Percentiles rank a stretch among this genome's conserved stretches.
Evolutionary conservation across 2,113 vertebrate species (phyloP).

Genomic region (Fulmarus glacialis): DNA sequence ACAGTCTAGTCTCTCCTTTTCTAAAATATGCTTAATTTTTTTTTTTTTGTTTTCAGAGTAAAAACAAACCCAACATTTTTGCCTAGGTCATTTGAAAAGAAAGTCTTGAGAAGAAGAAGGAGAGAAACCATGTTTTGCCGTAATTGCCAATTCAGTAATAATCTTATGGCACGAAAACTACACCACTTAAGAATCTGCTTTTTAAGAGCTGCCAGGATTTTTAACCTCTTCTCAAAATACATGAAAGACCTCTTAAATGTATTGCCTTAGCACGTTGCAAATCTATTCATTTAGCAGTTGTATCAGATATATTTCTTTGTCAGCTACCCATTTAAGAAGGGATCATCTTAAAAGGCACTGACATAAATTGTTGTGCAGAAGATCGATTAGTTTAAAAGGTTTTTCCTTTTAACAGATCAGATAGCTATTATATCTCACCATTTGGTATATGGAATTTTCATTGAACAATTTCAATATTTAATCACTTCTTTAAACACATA

Average conservation of each 20-base stretch:
- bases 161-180: neutral
- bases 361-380: slow-evolving; percentile 67
- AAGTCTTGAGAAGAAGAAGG: neutral
- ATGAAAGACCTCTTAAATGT: slow-evolving; percentile 57
- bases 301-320: slow-evolving; percentile 71
- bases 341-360: slow-evolving; percentile 73
- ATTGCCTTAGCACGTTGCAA: slow-evolving; percentile 42
- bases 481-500: slow-evolving; percentile 47
- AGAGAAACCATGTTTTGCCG: neutral
- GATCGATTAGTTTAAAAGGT: slow-evolving; percentile 76
- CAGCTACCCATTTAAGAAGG: slow-evolving; percentile 64
- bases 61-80: neutral
- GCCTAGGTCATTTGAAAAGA: neutral
- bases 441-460: slow-evolving; percentile 52
- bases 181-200: slow-evolving; percentile 18
- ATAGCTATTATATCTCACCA: slow-evolving; percentile 69
- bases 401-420: slow-evolving; percentile 76
- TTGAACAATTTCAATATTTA: slow-evolving; percentile 57
- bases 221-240: slow-evolving; percentile 51
- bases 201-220: slow-evolving; percentile 49
- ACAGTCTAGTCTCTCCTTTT: neutral
- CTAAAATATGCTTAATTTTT: neutral
- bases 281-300: slow-evolving; percentile 57
- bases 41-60: too few relatives aligned
- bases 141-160: neutral